These are phyloP conservation scores for Sympetrum striolatum DNA, from an alignment of 2,888 invertebrate species.

Conservation along the genomic window DNA sequence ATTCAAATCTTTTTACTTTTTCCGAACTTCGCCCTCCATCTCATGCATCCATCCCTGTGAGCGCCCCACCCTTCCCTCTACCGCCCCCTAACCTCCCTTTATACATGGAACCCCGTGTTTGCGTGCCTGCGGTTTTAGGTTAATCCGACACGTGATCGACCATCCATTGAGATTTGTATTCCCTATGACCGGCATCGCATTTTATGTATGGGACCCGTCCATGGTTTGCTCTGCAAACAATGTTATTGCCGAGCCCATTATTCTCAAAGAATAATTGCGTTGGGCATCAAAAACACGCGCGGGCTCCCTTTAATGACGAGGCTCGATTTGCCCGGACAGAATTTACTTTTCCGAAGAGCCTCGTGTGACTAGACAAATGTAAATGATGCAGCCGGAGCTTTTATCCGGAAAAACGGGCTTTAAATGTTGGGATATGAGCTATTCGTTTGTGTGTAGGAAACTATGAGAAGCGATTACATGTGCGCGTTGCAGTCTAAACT, in stretches of 20 bases:
- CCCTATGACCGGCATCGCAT: neutral
- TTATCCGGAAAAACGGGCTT: neutral
- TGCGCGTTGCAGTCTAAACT: no score
- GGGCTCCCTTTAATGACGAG: neutral
- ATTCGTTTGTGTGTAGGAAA: no score
- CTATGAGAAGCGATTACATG: no score
- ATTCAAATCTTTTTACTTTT: neutral
- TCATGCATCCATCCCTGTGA: neutral
- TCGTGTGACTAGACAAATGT: neutral
- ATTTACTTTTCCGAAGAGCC: neutral
- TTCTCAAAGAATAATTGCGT: neutral
- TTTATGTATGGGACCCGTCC: slow-evolving; percentile 3
- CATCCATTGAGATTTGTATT: slow-evolving; percentile 28
- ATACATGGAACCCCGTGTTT: neutral
- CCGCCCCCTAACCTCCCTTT: neutral
- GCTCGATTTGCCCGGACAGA: neutral
- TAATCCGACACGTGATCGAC: slow-evolving; percentile 1
- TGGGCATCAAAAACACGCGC: neutral
- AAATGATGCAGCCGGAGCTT: neutral
- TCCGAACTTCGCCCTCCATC: neutral
- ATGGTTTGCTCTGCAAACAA: slow-evolving; percentile 30
- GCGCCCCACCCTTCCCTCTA: neutral
- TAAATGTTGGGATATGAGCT: no score
- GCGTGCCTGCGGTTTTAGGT: slow-evolving; percentile 21
- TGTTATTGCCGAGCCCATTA: slow-evolving; percentile 4